Percentiles rank a stretch among this genome's conserved stretches.
Conservation (phyloP, 2,113 vertebrate species). For the Clarias gariepinus region DNA sequence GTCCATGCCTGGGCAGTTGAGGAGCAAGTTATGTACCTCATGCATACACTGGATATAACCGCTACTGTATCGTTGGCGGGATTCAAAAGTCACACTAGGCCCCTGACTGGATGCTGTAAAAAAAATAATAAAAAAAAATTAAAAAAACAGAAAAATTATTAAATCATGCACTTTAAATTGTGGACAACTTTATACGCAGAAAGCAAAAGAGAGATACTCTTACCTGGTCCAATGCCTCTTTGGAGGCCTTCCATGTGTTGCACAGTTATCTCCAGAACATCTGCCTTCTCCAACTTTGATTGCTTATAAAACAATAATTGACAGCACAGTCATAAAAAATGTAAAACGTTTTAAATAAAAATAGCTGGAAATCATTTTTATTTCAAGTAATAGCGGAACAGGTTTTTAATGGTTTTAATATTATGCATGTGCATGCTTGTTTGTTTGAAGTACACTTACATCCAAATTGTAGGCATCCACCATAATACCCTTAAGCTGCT, state of each 20-base stretch:
- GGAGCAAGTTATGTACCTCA: constrained; percentile 65
- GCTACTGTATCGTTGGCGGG: constrained; percentile 62
- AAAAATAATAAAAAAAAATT: neutral
- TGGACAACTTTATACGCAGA: neutral
- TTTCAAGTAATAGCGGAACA: neutral
- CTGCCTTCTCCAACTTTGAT: constrained; percentile 66
- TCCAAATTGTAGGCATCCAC: constrained; percentile 66
- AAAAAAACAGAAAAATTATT: neutral
- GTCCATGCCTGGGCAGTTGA: constrained; percentile 65
- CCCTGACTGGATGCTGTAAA: constrained; percentile 30
- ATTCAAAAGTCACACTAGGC: constrained; percentile 53
- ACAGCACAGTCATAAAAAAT: neutral
- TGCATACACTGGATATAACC: constrained; percentile 68
- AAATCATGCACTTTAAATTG: neutral
- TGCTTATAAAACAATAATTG: constrained; percentile 47
- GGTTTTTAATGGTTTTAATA: neutral
- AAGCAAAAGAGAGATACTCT: neutral
- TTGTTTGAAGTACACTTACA: constrained; percentile 51
- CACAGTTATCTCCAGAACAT: constrained; percentile 65
- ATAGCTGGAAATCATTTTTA: neutral
- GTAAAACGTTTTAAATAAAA: neutral
- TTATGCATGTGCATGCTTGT: constrained; percentile 13
- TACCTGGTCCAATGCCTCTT: constrained; percentile 48
- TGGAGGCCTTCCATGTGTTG: constrained; percentile 65
- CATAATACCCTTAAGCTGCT: constrained; percentile 66